Conservation (phyloP, 2,113 vertebrate species). For the Oostethus manadensis region DNA sequence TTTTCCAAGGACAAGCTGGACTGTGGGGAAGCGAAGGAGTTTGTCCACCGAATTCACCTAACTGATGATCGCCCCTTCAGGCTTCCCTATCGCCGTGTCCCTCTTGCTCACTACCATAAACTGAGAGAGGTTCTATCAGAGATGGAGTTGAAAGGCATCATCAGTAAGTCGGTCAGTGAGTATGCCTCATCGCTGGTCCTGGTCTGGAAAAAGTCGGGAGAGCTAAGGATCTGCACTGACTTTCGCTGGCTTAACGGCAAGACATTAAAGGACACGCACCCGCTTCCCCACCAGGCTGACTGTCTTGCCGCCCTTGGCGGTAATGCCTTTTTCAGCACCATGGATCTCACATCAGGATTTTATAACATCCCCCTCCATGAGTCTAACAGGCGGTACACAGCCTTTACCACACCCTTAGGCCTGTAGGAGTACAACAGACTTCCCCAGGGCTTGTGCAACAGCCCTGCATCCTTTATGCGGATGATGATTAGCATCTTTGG, state of each 20-base stretch:
- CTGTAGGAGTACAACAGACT: not conserved
- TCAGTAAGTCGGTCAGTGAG: conserved; percentile 16
- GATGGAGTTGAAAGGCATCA: conserved; percentile 12
- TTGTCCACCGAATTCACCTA: too few species aligned
- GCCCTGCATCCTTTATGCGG: not conserved
- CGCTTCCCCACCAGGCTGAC: too few species aligned
- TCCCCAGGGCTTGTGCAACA: not conserved
- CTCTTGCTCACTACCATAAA: conserved; percentile 1
- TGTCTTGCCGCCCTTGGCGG: too few species aligned
- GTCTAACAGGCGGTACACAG: too few species aligned
- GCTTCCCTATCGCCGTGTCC: not conserved
- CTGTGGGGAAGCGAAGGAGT: too few species aligned
- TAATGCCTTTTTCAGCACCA: too few species aligned
- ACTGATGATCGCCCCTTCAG: conserved; percentile 11
- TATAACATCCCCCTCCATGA: too few species aligned
- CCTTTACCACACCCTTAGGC: not conserved
- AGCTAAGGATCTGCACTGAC: too few species aligned
- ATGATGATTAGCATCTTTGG: not conserved
- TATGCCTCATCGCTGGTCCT: conserved; percentile 4
- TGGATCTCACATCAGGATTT: too few species aligned
- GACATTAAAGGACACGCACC: too few species aligned
- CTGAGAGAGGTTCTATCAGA: not conserved
- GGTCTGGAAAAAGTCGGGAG: too few species aligned
- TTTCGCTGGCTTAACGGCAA: too few species aligned
- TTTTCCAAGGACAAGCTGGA: conserved; percentile 4